Percentiles rank a stretch among this genome's conserved stretches.
phyloP scores from a whole-genome alignment of 2,797 vertebrate genomes.

The Chelonia mydas region DNA sequence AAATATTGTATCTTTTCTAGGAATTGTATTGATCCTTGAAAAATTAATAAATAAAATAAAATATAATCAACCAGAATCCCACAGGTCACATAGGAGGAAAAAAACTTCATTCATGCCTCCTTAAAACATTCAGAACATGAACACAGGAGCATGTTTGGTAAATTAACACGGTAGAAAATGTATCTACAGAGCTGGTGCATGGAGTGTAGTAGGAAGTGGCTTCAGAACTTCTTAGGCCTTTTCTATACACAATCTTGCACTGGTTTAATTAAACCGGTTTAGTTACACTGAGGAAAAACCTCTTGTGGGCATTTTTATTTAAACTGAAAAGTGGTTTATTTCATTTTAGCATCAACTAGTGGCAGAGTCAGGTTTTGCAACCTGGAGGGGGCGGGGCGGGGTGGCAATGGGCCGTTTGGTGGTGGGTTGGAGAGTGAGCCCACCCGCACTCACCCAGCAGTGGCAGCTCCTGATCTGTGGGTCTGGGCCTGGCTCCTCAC shows the following conservation, averaged over 20 bases:
- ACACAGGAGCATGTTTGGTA: not conserved
- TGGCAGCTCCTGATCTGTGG: not conserved
- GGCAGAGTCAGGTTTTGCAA: not conserved
- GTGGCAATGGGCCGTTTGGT: not conserved
- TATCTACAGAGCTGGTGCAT: not conserved
- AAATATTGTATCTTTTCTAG: slow-evolving; percentile 47
- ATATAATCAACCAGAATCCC: slow-evolving; percentile 43
- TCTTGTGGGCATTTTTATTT: not conserved
- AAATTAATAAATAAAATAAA: slow-evolving; percentile 63
- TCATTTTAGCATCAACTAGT: not conserved
- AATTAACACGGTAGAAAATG: not conserved
- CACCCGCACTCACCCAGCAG: not conserved
- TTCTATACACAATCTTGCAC: not conserved
- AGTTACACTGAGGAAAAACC: not conserved
- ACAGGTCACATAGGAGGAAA: slow-evolving; percentile 33
- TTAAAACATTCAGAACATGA: not conserved
- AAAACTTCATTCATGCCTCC: slow-evolving; percentile 56
- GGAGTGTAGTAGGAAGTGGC: not conserved
- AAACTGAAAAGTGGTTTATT: slow-evolving; percentile 8
- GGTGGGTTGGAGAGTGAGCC: no score
- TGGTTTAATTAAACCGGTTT: not conserved
- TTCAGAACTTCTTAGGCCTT: not conserved
- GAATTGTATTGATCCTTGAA: slow-evolving; percentile 65
- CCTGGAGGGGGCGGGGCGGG: not conserved
- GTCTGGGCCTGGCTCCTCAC: not conserved